Conservation (phyloP, 2,888 invertebrate species). For the Drosophila siamana region DNA sequence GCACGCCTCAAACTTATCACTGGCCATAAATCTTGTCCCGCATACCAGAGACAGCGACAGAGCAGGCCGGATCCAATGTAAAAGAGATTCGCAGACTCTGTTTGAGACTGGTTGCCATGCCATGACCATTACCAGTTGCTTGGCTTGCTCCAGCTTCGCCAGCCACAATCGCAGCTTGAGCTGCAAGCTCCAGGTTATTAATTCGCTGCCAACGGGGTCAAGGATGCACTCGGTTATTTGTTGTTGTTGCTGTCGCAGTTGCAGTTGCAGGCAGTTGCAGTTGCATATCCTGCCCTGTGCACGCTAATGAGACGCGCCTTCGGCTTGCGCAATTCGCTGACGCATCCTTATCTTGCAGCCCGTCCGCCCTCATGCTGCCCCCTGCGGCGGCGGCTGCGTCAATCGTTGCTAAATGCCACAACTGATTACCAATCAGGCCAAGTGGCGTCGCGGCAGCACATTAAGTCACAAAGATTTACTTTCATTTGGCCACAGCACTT, state of each 20-base stretch:
- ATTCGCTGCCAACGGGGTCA: constrained; percentile 70
- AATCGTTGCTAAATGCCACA: constrained; percentile 52
- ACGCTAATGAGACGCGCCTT: constrained; percentile 65
- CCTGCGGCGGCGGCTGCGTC: constrained; percentile 17
- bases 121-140: constrained; percentile 73
- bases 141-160: constrained; percentile 41
- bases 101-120: constrained; percentile 71
- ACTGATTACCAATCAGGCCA: constrained; percentile 76
- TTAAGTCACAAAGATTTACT: constrained; percentile 68
- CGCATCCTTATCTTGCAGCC: constrained; percentile 39
- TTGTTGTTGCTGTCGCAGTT: not conserved
- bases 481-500: constrained; percentile 66
- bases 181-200: constrained; percentile 53
- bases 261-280: not conserved
- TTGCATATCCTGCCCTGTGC: constrained; percentile 25
- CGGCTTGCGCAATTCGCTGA: constrained; percentile 58
- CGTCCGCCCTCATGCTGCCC: not conserved
- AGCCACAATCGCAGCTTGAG: constrained; percentile 14
- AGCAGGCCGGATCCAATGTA: constrained; percentile 54
- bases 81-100: constrained; percentile 9
- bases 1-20: constrained; percentile 82
- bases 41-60: constrained; percentile 65
- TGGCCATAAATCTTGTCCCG: constrained; percentile 79
- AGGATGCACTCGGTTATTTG: constrained; percentile 63
- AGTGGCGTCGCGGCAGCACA: constrained; percentile 45